phyloP scores from a whole-genome alignment of 2,888 invertebrate species.

The Ormyrus rosae region DNA sequence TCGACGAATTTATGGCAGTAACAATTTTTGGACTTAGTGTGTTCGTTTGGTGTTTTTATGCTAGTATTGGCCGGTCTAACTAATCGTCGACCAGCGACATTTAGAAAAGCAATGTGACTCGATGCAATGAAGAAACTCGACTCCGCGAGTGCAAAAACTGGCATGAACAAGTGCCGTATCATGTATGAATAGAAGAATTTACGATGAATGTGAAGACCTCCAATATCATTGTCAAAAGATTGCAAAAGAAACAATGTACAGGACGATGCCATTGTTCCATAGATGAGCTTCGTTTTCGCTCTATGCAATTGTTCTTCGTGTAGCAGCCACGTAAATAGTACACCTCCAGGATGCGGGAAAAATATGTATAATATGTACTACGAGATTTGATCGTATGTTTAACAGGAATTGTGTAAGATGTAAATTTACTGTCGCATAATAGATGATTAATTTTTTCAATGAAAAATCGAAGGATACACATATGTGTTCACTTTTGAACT shows the following conservation, averaged over 20 bases:
- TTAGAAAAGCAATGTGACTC: slow-evolving; percentile 46
- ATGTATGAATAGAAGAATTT: slow-evolving; percentile 40
- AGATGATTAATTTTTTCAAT: slow-evolving; percentile 49
- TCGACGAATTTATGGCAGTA: slow-evolving; percentile 75
- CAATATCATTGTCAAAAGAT: slow-evolving; percentile 36
- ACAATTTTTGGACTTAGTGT: slow-evolving; percentile 58
- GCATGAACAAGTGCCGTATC: slow-evolving; percentile 45
- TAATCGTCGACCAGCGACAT: slow-evolving; percentile 11
- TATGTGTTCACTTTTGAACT: slow-evolving; percentile 36
- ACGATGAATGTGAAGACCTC: slow-evolving; percentile 20
- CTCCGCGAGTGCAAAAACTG: slow-evolving; percentile 38
- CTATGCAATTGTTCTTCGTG: slow-evolving; percentile 47
- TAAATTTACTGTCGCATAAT: slow-evolving; percentile 55
- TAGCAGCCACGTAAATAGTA: slow-evolving; percentile 37
- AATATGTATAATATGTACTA: slow-evolving; percentile 50
- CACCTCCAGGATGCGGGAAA: slow-evolving; percentile 13
- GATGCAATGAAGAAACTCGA: slow-evolving; percentile 29
- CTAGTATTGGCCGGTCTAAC: slow-evolving; percentile 36
- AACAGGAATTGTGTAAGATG: slow-evolving; percentile 50
- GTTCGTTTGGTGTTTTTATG: slow-evolving; percentile 53
- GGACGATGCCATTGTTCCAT: slow-evolving; percentile 43
- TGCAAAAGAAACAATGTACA: slow-evolving; percentile 23
- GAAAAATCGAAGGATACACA: slow-evolving; percentile 31
- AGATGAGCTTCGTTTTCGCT: slow-evolving; percentile 45
- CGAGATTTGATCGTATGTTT: slow-evolving; percentile 40